Conservation (phyloP, 2,888 invertebrate species). For the Hirudinaria manillensis region DNA sequence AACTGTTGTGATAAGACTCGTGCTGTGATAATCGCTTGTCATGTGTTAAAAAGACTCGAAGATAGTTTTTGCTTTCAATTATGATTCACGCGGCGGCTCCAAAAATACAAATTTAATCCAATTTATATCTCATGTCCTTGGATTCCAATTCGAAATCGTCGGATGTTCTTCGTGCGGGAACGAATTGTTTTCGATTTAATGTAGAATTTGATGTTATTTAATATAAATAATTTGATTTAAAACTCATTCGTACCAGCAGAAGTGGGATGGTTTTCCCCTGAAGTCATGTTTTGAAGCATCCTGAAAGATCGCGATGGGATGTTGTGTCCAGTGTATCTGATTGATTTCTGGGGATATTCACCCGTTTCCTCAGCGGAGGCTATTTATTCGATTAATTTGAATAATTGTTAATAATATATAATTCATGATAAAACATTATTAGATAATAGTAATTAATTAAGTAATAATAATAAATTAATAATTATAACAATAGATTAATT, state of each 20-base stretch:
- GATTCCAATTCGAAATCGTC: not conserved
- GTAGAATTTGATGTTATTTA: not conserved
- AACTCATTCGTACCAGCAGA: slow-evolving; percentile 1
- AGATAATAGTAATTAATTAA: not conserved
- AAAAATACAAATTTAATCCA: too few species aligned
- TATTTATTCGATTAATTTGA: not conserved
- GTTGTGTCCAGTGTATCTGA: slow-evolving; percentile 49
- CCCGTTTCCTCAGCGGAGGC: slow-evolving; percentile 39
- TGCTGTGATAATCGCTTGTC: not conserved
- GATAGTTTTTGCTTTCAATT: too few species aligned
- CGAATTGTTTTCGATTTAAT: not conserved
- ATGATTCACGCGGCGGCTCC: too few species aligned
- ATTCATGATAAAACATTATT: too few species aligned
- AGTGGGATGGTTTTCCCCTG: slow-evolving; percentile 21
- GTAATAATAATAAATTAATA: slow-evolving; percentile 15
- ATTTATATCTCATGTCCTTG: too few species aligned
- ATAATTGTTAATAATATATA: too few species aligned
- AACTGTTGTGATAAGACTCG: not conserved
- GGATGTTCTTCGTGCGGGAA: not conserved
- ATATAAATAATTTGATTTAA: not conserved
- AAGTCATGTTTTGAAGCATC: slow-evolving; percentile 52
- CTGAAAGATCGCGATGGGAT: slow-evolving; percentile 68
- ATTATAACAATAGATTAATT: not conserved
- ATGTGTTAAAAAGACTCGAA: too few species aligned
- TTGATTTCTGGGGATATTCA: slow-evolving; percentile 50